phyloP scores from a whole-genome alignment of 2,888 invertebrate species.

The Halocaridina rubra region DNA sequence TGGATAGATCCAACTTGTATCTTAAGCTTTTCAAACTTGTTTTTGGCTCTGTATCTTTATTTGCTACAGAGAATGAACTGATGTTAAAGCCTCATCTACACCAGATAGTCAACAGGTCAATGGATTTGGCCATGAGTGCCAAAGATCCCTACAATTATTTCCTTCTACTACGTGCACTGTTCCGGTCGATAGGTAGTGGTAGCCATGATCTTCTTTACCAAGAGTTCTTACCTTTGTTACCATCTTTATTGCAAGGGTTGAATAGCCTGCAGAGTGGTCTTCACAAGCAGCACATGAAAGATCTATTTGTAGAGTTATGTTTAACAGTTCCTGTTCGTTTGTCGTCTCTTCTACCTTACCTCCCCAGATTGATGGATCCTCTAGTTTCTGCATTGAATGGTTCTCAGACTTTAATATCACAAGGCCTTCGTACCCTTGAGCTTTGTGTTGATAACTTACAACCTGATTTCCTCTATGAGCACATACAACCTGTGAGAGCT shows the following conservation, averaged over 20 bases:
- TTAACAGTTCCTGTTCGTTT: conserved; percentile 96
- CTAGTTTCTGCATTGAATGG: conserved; percentile 97
- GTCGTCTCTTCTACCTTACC: conserved; percentile 93
- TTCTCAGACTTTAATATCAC: conserved; percentile 89
- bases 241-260: conserved; percentile 91
- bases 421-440: conserved; percentile 95
- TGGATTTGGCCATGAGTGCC: conserved; percentile 95
- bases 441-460: conserved; percentile 98
- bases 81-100: conserved; percentile 97
- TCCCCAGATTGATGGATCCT: conserved; percentile 99
- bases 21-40: conserved; percentile 95
- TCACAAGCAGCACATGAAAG: conserved; percentile 98
- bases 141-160: conserved; percentile 99
- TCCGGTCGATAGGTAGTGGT: conserved; percentile 98
- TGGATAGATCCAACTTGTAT: conserved; percentile 92
- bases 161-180: conserved; percentile 88
- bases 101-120: conserved; percentile 94
- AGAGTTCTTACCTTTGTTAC: conserved; percentile 94
- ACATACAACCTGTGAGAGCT: conserved; percentile 97
- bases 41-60: conserved; percentile 95
- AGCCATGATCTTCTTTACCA: conserved; percentile 97
- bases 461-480: conserved; percentile 97
- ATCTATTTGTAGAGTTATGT: conserved; percentile 97
- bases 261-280: conserved; percentile 95
- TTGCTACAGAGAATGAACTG: conserved; percentile 95